phyloP scores from a whole-genome alignment of 1,140 invertebrate species.

The Drosophila kurseongensis region DNA sequence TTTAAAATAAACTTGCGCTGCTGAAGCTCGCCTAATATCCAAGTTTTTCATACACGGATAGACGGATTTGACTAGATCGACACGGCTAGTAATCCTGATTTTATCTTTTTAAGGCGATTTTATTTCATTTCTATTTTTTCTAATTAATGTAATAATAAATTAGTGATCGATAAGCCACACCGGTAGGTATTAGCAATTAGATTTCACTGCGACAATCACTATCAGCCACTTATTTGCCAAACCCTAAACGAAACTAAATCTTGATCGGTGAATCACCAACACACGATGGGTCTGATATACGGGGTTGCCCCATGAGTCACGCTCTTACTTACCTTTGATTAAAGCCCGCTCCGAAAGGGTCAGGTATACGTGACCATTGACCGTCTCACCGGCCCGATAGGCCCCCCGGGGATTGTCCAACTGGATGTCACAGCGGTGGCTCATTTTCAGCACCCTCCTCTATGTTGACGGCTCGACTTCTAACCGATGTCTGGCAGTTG shows the following conservation, averaged over 20 bases:
- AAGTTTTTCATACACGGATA: too few relatives aligned
- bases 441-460: slow-evolving; percentile 39
- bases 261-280: slow-evolving; percentile 33
- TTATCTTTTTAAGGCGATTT: too few relatives aligned
- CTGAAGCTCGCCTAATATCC: too few relatives aligned
- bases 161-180: slow-evolving; percentile 9
- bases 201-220: slow-evolving; percentile 11
- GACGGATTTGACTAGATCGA: too few relatives aligned
- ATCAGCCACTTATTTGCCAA: neutral
- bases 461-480: slow-evolving; percentile 42
- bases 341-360: slow-evolving; percentile 62
- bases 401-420: slow-evolving; percentile 60
- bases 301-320: slow-evolving; percentile 45
- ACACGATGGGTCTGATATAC: slow-evolving; percentile 3
- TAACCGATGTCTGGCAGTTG: slow-evolving; percentile 41
- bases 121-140: neutral
- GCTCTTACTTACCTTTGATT: slow-evolving; percentile 60
- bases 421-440: slow-evolving; percentile 53
- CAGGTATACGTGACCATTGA: slow-evolving; percentile 59
- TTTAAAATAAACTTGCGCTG: too few relatives aligned
- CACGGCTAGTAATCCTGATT: too few relatives aligned
- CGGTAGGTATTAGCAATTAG: slow-evolving; percentile 2
- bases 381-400: slow-evolving; percentile 67
- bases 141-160: neutral
- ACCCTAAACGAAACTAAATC: slow-evolving; percentile 3